These are phyloP conservation scores for Lasiurus borealis DNA, from an alignment of 2,113 vertebrate species.

Conservation along the genomic window DNA sequence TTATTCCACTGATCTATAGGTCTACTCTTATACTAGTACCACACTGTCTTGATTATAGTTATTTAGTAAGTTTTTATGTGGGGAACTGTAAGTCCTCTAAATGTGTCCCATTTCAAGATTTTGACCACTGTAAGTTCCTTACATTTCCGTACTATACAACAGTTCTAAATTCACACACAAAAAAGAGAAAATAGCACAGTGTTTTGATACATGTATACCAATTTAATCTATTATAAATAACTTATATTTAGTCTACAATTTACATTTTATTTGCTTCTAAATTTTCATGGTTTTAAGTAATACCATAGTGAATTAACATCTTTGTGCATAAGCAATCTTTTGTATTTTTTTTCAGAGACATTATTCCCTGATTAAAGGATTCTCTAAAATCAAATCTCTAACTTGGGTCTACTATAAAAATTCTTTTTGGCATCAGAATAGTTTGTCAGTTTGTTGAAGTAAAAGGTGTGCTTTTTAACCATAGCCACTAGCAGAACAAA, in stretches of 20 bases:
- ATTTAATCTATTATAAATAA: neutral
- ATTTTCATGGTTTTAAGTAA: constrained; percentile 10
- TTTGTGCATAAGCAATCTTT: constrained; percentile 7
- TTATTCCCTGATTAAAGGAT: constrained; percentile 5
- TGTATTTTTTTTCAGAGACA: neutral
- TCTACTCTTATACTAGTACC: neutral
- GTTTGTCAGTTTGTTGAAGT: neutral
- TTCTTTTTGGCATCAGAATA: neutral
- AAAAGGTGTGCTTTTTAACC: neutral
- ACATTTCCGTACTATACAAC: neutral
- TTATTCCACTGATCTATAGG: neutral
- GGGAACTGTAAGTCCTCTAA: neutral
- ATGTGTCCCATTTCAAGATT: neutral
- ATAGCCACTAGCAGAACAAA: neutral
- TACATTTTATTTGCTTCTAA: constrained; percentile 36
- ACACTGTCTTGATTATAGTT: neutral
- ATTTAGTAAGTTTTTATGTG: neutral
- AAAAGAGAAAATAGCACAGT: neutral
- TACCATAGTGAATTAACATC: neutral
- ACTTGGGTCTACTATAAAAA: neutral
- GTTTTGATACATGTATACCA: neutral
- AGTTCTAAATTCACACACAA: neutral
- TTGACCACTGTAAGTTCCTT: neutral
- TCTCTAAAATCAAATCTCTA: constrained; percentile 3
- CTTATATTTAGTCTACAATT: neutral